Evolutionary conservation across 37 sponge, comb jelly and placozoan genomes (phyloP), one percentile per base, ranked within the genome.

Genomic region (Hexactinellida sp.): DNA sequence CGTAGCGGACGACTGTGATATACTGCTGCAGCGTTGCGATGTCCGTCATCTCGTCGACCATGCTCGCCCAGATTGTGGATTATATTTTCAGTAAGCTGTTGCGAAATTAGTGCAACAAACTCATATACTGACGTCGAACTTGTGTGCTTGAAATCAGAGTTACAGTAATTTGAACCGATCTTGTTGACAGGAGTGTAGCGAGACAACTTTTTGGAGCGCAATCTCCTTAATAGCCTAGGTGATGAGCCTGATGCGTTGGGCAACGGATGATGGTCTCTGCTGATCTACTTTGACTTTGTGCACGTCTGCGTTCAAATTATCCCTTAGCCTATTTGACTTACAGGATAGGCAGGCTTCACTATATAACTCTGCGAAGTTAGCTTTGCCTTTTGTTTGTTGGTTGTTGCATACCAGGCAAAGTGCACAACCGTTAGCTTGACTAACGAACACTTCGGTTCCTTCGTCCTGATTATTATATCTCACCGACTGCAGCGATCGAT

Each of bases 1-100:
- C 32, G 76, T 63, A 63, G 34, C 76, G 76, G 19, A 63, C 34
- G 76, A 63, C 3, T 63, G 32, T 32, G 76, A 63, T 63, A 63
- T 63, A 23, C 34, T 63, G 47, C 47, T 41, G 47, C 47, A 41
- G 47, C 47, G 47, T 41, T 41, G 47, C 47, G 13, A 41, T 41
- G 47, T 41, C 47, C 47, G 76, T 63, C 76, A 23, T 63, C 76
- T 63, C 34, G 76, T 63, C 76, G 76, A 63, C 76, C 76, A 32
- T 63, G 30, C 34, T 63, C 76, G 25, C 76, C 76, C 25, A 63
- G 76, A 63, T 21, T 3, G 28, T 10, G 30, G 76, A 23, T 25
- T 63, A 25, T 25, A 21, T 63, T 63, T 23, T 25, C 76, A 63
- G 76, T 63, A 63, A 28, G 34, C 3, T 63, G 34, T 63, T 63